These are phyloP conservation scores for Ellobium chinense DNA, from an alignment of 2,888 invertebrate genomes.

Conservation along the genomic window DNA sequence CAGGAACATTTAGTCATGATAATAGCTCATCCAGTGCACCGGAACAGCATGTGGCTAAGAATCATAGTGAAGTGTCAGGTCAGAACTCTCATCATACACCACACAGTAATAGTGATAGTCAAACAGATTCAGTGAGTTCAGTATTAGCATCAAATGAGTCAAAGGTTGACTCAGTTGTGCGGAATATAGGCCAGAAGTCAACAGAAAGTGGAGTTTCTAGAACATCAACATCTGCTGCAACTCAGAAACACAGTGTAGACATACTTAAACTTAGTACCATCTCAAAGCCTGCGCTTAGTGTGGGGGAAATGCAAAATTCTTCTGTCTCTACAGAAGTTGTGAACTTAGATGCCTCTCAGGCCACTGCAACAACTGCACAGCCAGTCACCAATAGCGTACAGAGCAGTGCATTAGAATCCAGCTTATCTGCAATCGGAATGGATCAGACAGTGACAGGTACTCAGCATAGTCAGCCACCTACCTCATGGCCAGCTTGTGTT, in stretches of 20 bases:
- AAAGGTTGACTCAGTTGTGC: background rate
- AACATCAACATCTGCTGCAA: background rate
- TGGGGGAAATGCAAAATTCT: background rate
- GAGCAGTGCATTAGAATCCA: background rate
- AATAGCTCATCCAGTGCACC: background rate
- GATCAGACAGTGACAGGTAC: background rate
- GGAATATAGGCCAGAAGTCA: background rate
- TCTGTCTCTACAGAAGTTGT: slow-evolving; percentile 27
- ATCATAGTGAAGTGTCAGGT: background rate
- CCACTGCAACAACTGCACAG: background rate
- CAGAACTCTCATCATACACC: background rate
- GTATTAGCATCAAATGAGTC: slow-evolving; percentile 15
- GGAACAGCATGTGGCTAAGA: background rate
- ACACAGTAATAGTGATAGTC: background rate
- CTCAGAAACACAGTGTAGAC: background rate
- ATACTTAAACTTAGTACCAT: background rate
- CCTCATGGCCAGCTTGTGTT: background rate
- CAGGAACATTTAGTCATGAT: slow-evolving; percentile 17
- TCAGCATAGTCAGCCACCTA: background rate
- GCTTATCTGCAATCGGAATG: background rate
- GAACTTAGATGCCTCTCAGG: slow-evolving; percentile 23
- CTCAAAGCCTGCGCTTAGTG: background rate
- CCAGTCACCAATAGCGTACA: background rate
- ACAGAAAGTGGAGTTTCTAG: background rate
- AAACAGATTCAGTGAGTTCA: slow-evolving; percentile 13